These are phyloP conservation scores for Lepidocolaptes lacrymiger DNA, from an alignment of 2,797 vertebrate genomes.

Conservation along the genomic window DNA sequence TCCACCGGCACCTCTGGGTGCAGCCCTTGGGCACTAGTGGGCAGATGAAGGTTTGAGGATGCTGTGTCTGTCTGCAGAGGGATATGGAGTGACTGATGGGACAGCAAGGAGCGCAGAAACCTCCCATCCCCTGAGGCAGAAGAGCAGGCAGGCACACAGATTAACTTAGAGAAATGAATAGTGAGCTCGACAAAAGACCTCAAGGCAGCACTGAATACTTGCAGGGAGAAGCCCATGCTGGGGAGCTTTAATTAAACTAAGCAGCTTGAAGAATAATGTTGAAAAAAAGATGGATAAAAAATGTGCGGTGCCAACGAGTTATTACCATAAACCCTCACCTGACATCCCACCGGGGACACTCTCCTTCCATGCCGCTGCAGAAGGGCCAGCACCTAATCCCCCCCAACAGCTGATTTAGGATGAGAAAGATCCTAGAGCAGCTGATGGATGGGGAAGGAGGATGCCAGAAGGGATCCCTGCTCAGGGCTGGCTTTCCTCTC, in stretches of 20 bases:
- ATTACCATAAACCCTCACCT: not conserved
- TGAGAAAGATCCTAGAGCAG: not conserved
- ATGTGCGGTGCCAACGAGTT: fast-evolving
- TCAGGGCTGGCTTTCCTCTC: not conserved
- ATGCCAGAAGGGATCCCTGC: not conserved
- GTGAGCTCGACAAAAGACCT: not conserved
- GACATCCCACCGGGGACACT: not conserved
- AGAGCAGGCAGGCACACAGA: not conserved
- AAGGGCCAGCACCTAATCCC: not conserved
- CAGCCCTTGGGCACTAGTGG: not conserved
- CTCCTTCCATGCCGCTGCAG: not conserved
- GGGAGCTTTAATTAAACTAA: slow-evolving; percentile 44
- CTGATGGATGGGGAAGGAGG: not conserved
- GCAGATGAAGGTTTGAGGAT: not conserved
- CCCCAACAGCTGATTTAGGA: not conserved
- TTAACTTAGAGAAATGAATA: slow-evolving; percentile 16
- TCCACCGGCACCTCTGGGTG: not conserved
- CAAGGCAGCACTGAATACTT: not conserved
- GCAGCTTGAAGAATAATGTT: not conserved
- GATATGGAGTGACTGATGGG: not conserved
- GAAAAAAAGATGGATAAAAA: not conserved
- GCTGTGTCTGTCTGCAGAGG: fast-evolving
- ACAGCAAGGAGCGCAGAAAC: not conserved
- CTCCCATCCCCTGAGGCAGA: not conserved
- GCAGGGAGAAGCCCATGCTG: not conserved